Conservation (phyloP, 1,140 invertebrate genomes). For the Carposina sasakii region DNA sequence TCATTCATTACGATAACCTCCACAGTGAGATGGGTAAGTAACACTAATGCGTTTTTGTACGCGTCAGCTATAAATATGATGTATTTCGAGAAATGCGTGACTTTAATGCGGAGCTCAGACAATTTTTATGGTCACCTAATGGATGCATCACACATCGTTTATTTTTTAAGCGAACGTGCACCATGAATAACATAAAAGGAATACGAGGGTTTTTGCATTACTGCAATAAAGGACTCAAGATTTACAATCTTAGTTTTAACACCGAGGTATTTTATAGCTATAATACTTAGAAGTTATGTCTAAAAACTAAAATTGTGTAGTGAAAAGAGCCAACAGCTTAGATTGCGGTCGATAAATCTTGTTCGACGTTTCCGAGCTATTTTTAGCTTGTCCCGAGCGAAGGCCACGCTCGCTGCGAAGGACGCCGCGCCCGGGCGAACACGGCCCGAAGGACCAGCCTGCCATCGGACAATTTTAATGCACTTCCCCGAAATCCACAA, state of each 20-base stretch:
- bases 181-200: too few species aligned
- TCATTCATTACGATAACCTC: conserved; percentile 28
- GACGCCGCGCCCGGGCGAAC: conserved; percentile 34
- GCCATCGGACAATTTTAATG: conserved; percentile 23
- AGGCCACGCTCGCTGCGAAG: conserved; percentile 28
- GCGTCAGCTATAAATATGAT: conserved; percentile 30
- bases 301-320: too few species aligned
- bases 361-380: conserved; percentile 59
- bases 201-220: too few species aligned
- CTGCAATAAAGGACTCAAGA: too few species aligned
- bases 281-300: too few species aligned
- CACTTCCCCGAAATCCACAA: conserved; percentile 23
- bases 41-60: conserved; percentile 36
- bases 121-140: too few species aligned
- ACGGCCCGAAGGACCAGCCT: conserved; percentile 12
- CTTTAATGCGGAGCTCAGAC: too few species aligned
- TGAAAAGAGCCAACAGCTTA: too few species aligned
- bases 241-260: too few species aligned
- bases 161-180: too few species aligned
- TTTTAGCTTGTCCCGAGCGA: conserved; percentile 54
- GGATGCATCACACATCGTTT: too few species aligned
- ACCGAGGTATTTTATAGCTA: too few species aligned
- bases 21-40: conserved; percentile 28
- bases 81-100: conserved; percentile 19
- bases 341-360: conserved; percentile 55